Evolutionary conservation across 2,888 invertebrate genomes (phyloP).

Genomic region (Drosophila sordidula): DNA sequence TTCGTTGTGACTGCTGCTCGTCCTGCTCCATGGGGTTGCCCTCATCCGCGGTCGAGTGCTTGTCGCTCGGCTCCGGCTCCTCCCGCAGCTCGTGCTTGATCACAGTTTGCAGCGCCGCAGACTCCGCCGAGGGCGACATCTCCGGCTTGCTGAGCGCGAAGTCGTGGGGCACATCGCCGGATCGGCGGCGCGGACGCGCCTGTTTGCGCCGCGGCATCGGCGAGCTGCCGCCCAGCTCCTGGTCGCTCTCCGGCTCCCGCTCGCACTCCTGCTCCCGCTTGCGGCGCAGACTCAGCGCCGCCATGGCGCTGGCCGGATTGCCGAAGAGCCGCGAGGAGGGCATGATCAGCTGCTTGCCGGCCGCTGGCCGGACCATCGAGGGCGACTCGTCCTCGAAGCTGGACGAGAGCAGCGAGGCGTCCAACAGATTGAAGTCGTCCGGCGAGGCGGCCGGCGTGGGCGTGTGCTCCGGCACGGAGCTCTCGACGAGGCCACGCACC

Average conservation of each 20-base stretch:
- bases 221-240: slow-evolving; percentile 86
- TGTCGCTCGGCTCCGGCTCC: slow-evolving; percentile 28
- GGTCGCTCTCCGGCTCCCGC: slow-evolving; percentile 82
- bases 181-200: slow-evolving; percentile 93
- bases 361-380: slow-evolving; percentile 83
- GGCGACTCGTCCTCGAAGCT: slow-evolving; percentile 85
- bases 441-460: slow-evolving; percentile 85
- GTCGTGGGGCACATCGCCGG: slow-evolving; percentile 88
- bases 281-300: slow-evolving; percentile 70
- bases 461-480: slow-evolving; percentile 86
- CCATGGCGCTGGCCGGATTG: slow-evolving; percentile 68
- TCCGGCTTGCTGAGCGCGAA: slow-evolving; percentile 85
- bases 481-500: slow-evolving; percentile 91
- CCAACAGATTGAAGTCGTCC: slow-evolving; percentile 83
- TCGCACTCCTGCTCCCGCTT: slow-evolving; percentile 80
- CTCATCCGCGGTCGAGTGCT: too few relatives aligned
- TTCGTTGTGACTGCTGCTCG: slow-evolving; percentile 27
- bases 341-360: slow-evolving; percentile 82
- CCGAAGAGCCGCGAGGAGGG: slow-evolving; percentile 83
- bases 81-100: slow-evolving; percentile 85
- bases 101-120: slow-evolving; percentile 77
- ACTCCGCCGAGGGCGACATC: slow-evolving; percentile 57
- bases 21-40: slow-evolving; percentile 14
- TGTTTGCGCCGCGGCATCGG: slow-evolving; percentile 94
- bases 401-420: slow-evolving; percentile 82